Evolutionary conservation across 2,888 invertebrate species (phyloP), one percentile per base, ranked within the genome.

Genomic region (Chymomyza fuscimana): DNA sequence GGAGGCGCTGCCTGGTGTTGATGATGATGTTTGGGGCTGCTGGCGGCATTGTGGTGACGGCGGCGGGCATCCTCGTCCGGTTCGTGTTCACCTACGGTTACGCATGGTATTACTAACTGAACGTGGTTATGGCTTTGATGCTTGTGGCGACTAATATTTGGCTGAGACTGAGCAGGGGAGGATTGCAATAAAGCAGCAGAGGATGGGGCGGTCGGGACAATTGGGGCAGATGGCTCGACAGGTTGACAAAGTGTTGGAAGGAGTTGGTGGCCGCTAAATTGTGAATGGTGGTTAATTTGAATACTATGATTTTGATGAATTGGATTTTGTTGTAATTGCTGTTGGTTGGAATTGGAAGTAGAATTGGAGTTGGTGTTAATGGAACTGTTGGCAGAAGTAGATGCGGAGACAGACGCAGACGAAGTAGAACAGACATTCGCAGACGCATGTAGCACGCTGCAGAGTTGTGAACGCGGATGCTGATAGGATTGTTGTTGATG

Each of bases 101-200:
- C 95, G 91, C 96, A 96, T 87, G 95, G 96, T 85, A 95, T 95
- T 73, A 95, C 95, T 91, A 95, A 95, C 89, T 95, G 95, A 68
- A 95, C 93, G 82, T 94, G 93, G 69, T 91, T 83, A 59, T 86
- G 87, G 76, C 77, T 82, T 72, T 76, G 80, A 72, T 72, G 71
- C 80, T 85, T 86, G 80, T 87, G 85, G 77, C 87, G 87, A 85
- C 81, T 87, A 77, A 85, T 79, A 86, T 84, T 87, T 81, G 80
- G 79, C 72, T 77, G 82, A 82, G 72, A 73, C 56, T 40, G 68
- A 51, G 71, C 73, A 78, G 62, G 73, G 63, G 64, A 70, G 60
- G 79, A 51, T 25, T 63, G 22, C 19, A 32, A 40, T 52, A 66
- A 52, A n/a, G 64, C 12, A 12, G 59, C 73, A 50, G 67, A 63